These are phyloP conservation scores for Cataglyphis cursor DNA, from an alignment of 2,888 invertebrate genomes.

Conservation along the genomic window DNA sequence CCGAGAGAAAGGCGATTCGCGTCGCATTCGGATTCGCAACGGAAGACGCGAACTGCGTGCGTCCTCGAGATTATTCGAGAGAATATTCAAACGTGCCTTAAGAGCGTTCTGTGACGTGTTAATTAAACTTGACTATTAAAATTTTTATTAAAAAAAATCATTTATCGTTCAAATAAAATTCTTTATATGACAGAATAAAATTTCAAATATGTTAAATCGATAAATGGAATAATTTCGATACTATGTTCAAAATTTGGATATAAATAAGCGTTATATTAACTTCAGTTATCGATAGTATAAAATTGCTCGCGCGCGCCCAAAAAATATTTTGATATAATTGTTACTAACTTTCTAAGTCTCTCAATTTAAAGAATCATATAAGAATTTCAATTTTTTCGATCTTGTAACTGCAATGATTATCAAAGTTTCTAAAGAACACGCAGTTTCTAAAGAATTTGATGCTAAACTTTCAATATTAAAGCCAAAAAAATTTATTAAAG, in stretches of 20 bases:
- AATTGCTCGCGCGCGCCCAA: background rate
- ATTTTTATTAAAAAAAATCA: background rate
- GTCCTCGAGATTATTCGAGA: slow-evolving; percentile 4
- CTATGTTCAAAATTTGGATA: background rate
- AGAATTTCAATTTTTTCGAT: background rate
- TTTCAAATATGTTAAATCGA: background rate
- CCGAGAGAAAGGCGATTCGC: slow-evolving; percentile 38
- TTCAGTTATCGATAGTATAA: background rate
- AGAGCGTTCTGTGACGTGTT: background rate
- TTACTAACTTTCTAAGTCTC: background rate
- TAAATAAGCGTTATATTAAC: background rate
- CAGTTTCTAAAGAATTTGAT: background rate
- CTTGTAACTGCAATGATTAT: background rate
- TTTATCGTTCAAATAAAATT: background rate
- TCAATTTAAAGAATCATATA: background rate
- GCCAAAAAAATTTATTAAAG: background rate
- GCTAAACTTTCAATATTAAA: background rate
- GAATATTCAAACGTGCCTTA: background rate
- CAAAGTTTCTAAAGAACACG: background rate
- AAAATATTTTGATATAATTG: background rate
- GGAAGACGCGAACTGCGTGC: background rate
- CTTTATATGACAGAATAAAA: background rate
- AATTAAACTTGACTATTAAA: slow-evolving; percentile 10
- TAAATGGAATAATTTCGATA: background rate
- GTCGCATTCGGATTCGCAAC: slow-evolving; percentile 36